phyloP scores from a whole-genome alignment of 1,140 invertebrate species.

The Drosophila novamexicana region DNA sequence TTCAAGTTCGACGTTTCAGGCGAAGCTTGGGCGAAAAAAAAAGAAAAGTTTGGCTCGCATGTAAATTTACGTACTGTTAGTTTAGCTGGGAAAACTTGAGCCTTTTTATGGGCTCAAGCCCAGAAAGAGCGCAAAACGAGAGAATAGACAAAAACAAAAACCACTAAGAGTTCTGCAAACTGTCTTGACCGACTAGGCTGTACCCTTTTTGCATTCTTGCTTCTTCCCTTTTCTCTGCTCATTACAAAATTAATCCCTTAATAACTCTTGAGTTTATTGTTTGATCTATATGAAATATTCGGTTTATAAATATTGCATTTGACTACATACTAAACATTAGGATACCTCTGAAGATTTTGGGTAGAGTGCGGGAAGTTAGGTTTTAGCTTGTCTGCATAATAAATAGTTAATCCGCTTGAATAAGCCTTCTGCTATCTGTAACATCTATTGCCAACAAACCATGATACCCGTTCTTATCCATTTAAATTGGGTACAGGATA shows the following conservation, averaged over 20 bases:
- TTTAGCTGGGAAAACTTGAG: conserved; percentile 57
- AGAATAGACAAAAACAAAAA: background rate
- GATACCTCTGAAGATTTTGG: too few species aligned
- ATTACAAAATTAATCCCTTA: too few species aligned
- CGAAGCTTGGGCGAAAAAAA: background rate
- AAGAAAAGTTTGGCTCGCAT: conserved; percentile 51
- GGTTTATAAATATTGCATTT: too few species aligned
- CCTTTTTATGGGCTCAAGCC: conserved; percentile 55
- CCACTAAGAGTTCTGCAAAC: background rate
- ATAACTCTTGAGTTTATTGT: too few species aligned
- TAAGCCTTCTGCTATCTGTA: too few species aligned
- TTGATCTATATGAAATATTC: too few species aligned
- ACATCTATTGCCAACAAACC: too few species aligned
- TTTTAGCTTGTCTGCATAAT: too few species aligned
- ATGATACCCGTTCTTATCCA: background rate
- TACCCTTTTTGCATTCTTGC: background rate
- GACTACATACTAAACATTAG: too few species aligned
- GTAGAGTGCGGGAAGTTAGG: too few species aligned
- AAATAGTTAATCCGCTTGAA: too few species aligned
- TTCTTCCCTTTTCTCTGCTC: background rate
- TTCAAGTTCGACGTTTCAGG: conserved; percentile 67
- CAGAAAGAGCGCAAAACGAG: background rate
- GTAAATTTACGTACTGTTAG: conserved; percentile 69
- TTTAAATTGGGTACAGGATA: background rate
- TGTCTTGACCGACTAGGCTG: background rate